A percentile compares a stretch with the other conserved stretches of the same genome.
Evolutionary conservation across 2,113 vertebrate genomes (phyloP).

Genomic region (Polyodon spathula): DNA sequence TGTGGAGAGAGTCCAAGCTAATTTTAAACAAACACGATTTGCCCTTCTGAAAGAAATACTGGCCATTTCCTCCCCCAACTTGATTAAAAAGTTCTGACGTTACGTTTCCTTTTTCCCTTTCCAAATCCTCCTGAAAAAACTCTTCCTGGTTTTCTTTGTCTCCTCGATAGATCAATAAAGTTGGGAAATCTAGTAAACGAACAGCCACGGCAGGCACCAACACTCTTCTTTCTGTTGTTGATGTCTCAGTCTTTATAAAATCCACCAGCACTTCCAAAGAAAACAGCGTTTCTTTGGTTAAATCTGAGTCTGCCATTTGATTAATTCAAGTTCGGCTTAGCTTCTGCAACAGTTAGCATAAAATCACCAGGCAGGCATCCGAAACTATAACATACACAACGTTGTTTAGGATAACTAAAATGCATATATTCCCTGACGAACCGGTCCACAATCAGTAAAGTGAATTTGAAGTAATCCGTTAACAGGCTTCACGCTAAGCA

Average conservation of each 20-base stretch:
- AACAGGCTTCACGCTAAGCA: neutral
- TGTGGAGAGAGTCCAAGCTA: conserved; percentile 34
- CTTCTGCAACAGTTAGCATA: neutral
- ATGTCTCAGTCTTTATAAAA: conserved; percentile 40
- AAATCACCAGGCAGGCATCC: too few species aligned
- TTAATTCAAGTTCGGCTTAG: neutral
- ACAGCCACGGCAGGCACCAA: conserved; percentile 58
- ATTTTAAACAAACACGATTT: conserved; percentile 77
- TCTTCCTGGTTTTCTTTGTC: neutral
- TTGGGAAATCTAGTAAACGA: conserved; percentile 72
- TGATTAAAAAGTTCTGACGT: neutral
- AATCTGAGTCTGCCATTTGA: conserved; percentile 27
- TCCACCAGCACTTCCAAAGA: conserved; percentile 73
- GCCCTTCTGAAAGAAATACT: conserved; percentile 53
- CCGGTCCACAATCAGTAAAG: too few species aligned
- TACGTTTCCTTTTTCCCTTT: conserved; percentile 2
- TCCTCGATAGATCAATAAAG: conserved; percentile 60
- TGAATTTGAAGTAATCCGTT: neutral
- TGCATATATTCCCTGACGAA: too few species aligned
- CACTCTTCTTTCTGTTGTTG: conserved; percentile 1
- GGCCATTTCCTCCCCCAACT: neutral
- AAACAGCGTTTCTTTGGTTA: conserved; percentile 47
- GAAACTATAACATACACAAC: too few species aligned
- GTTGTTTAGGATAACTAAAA: too few species aligned
- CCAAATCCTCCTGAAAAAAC: neutral